A percentile compares a stretch with the other conserved stretches of the same genome.
Evolutionary conservation across 1,140 invertebrate species (phyloP).

Genomic region (Anagrus nilaparvatae): DNA sequence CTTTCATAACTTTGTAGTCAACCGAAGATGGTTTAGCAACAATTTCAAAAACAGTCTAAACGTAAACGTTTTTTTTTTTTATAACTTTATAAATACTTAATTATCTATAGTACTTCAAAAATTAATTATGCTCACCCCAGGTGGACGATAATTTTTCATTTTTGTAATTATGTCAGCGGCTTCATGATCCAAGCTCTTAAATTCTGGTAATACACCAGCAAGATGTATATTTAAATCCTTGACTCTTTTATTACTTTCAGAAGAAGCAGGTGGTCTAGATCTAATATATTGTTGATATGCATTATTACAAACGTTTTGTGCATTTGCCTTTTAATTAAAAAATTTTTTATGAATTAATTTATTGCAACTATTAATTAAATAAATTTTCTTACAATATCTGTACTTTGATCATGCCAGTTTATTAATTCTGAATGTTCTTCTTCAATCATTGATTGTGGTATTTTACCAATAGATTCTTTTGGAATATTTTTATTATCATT

Average conservation of each 20-base stretch:
- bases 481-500: constrained; percentile 36
- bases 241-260: constrained; percentile 76
- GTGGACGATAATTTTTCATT: constrained; percentile 76
- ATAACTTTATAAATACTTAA: background rate
- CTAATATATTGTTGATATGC: constrained; percentile 84
- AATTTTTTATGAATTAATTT: background rate
- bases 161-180: constrained; percentile 51
- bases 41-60: constrained; percentile 90
- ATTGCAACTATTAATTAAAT: constrained; percentile 3
- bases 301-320: constrained; percentile 70
- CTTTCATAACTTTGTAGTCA: constrained; percentile 62
- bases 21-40: constrained; percentile 68
- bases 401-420: constrained; percentile 57
- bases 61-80: constrained; percentile 13
- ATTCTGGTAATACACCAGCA: constrained; percentile 42
- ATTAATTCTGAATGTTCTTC: constrained; percentile 71
- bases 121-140: constrained; percentile 54
- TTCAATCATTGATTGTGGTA: constrained; percentile 76
- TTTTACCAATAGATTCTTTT: constrained; percentile 57
- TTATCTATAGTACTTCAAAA: background rate
- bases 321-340: constrained; percentile 48
- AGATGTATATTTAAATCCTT: constrained; percentile 52
- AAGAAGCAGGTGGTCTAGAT: constrained; percentile 76
- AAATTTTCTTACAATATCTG: constrained; percentile 59
- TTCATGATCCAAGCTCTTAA: constrained; percentile 23